Conservation (phyloP, 30 jellyfish, hydroid and myxozoan genomes). For the Catostylus mosaicus region DNA sequence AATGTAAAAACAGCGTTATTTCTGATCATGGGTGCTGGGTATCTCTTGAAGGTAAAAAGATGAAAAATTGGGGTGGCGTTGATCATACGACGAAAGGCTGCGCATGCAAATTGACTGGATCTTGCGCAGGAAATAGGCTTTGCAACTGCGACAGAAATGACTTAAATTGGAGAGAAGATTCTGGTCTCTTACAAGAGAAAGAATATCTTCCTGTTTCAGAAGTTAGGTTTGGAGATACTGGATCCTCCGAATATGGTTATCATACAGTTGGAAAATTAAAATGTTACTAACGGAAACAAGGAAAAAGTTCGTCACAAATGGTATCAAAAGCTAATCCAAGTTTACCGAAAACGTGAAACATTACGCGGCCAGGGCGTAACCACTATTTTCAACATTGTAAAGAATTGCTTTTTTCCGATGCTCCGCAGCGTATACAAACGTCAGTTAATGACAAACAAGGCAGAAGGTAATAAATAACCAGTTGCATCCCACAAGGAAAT, state of each 20-base stretch:
- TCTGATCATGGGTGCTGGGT: constrained; percentile 6
- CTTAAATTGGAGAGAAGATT: constrained; percentile 1
- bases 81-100: constrained; percentile 17
- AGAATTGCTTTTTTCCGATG: too few species aligned
- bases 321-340: too few species aligned
- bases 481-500: too few species aligned
- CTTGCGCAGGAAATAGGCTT: constrained; percentile 4
- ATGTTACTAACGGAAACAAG: constrained; percentile 2
- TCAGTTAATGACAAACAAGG: too few species aligned
- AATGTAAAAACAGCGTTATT: constrained; percentile 6
- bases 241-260: background rate
- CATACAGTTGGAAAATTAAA: background rate
- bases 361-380: too few species aligned
- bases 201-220: constrained; percentile 3
- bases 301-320: too few species aligned
- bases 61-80: constrained; percentile 41
- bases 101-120: background rate
- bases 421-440: too few species aligned
- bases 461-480: too few species aligned
- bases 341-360: too few species aligned
- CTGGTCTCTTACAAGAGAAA: background rate
- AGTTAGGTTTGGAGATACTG: constrained; percentile 7
- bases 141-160: constrained; percentile 15
- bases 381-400: too few species aligned
- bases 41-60: constrained; percentile 14